Evolutionary conservation across 2,888 invertebrate species (phyloP).

Genomic region (Ophion costatus): DNA sequence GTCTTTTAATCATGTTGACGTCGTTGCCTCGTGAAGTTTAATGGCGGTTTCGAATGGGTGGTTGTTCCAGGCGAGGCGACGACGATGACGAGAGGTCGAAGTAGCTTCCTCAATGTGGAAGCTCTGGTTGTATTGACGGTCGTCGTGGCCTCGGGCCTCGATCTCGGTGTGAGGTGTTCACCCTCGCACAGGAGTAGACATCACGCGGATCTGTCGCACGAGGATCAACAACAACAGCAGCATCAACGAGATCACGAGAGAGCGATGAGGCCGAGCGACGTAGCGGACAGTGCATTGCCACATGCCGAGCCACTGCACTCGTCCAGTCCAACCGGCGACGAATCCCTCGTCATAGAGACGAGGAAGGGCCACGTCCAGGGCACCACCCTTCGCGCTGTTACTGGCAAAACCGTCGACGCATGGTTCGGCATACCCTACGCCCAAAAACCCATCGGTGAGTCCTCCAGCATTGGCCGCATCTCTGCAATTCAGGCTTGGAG

Average conservation of each 20-base stretch:
- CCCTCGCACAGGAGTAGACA: slow-evolving; percentile 81
- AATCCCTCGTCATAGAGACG: slow-evolving; percentile 91
- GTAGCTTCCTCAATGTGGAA: slow-evolving; percentile 75
- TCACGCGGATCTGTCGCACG: slow-evolving; percentile 79
- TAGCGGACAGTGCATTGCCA: slow-evolving; percentile 80
- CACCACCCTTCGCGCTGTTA: slow-evolving; percentile 89
- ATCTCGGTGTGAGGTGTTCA: slow-evolving; percentile 75
- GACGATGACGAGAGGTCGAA: slow-evolving; percentile 79
- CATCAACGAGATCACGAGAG: slow-evolving; percentile 68
- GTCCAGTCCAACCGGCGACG: slow-evolving; percentile 85
- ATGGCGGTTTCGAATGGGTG: not conserved
- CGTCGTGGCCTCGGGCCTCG: slow-evolving; percentile 73
- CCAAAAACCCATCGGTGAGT: slow-evolving; percentile 88
- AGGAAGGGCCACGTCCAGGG: slow-evolving; percentile 92
- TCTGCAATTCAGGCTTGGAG: no score
- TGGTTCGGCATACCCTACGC: slow-evolving; percentile 94
- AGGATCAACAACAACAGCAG: slow-evolving; percentile 79
- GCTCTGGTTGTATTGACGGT: slow-evolving; percentile 75
- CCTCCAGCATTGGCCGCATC: not conserved
- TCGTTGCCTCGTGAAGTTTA: not conserved
- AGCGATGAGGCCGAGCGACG: slow-evolving; percentile 73
- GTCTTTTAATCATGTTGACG: not conserved
- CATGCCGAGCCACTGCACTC: slow-evolving; percentile 82
- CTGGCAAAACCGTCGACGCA: slow-evolving; percentile 92
- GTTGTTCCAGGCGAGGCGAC: slow-evolving; percentile 71